These are phyloP conservation scores for Heteropelma amictum DNA, from an alignment of 2,888 invertebrate genomes.

Conservation along the genomic window DNA sequence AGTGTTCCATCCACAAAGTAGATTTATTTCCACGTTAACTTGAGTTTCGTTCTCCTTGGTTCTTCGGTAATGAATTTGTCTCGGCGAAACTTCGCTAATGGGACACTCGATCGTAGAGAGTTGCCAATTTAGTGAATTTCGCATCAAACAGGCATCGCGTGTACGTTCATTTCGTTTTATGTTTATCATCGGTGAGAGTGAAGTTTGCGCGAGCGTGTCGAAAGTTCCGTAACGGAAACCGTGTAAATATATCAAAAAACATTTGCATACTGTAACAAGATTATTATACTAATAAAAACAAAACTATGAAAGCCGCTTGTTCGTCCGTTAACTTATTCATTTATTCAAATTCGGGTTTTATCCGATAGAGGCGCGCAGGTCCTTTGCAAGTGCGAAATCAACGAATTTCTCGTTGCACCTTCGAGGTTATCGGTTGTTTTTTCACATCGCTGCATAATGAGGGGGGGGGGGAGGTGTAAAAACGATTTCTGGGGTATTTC, in stretches of 20 bases:
- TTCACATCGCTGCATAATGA: no score
- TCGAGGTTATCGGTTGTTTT: no score
- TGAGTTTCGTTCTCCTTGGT: not conserved
- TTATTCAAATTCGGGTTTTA: not conserved
- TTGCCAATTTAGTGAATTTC: not conserved
- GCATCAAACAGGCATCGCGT: not conserved
- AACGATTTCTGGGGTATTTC: no score
- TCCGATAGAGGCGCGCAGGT: no score
- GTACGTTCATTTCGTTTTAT: not conserved
- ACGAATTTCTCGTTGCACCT: no score
- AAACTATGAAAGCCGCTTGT: not conserved
- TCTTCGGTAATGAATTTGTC: no score
- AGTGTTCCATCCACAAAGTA: no score
- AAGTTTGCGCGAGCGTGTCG: conserved; percentile 21
- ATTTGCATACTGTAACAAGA: conserved; percentile 13
- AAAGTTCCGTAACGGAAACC: conserved; percentile 37
- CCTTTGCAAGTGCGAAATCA: no score
- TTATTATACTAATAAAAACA: not conserved
- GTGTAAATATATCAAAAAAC: conserved; percentile 44
- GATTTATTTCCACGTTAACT: not conserved
- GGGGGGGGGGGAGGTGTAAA: no score
- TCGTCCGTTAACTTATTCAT: not conserved
- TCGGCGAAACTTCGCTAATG: no score
- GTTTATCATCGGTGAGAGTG: not conserved
- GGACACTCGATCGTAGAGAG: no score